These are phyloP conservation scores for Dusona sp. DNA, from an alignment of 2,888 invertebrate genomes.

Conservation along the genomic window DNA sequence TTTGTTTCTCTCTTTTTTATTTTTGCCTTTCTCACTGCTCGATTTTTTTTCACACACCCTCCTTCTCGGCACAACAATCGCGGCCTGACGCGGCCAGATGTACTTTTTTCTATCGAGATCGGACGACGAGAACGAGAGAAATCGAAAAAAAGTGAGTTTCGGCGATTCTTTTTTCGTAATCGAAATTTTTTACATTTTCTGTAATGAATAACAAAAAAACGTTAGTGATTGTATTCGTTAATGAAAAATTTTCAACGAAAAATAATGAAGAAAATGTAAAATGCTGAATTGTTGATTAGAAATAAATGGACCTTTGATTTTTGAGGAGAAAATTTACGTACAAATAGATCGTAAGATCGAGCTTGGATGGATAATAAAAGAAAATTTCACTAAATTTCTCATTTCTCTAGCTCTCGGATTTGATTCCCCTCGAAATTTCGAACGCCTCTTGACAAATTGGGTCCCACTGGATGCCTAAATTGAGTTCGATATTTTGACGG, in stretches of 20 bases:
- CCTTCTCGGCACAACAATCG: slow-evolving; percentile 1
- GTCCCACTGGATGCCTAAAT: background rate
- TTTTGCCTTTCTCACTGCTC: slow-evolving; percentile 2
- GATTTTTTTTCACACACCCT: slow-evolving; percentile 13
- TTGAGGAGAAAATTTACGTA: background rate
- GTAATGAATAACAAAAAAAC: background rate
- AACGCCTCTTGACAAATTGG: background rate
- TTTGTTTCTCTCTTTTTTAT: background rate
- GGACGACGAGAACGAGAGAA: slow-evolving; percentile 21
- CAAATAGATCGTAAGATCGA: no score
- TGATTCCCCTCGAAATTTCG: background rate
- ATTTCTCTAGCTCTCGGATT: background rate
- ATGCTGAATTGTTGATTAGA: background rate
- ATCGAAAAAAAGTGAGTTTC: slow-evolving; percentile 4
- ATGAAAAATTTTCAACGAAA: background rate
- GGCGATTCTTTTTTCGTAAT: background rate
- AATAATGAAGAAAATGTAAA: background rate
- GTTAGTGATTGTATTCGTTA: background rate
- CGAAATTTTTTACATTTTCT: background rate
- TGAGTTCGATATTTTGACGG: background rate
- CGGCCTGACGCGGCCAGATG: background rate
- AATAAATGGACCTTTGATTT: no score
- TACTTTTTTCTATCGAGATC: background rate
- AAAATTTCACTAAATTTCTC: no score
- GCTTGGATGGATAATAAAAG: no score